Evolutionary conservation across 2,113 vertebrate genomes (phyloP), one percentile per base, ranked within the genome.

Genomic region (Phaethornis superciliosus): DNA sequence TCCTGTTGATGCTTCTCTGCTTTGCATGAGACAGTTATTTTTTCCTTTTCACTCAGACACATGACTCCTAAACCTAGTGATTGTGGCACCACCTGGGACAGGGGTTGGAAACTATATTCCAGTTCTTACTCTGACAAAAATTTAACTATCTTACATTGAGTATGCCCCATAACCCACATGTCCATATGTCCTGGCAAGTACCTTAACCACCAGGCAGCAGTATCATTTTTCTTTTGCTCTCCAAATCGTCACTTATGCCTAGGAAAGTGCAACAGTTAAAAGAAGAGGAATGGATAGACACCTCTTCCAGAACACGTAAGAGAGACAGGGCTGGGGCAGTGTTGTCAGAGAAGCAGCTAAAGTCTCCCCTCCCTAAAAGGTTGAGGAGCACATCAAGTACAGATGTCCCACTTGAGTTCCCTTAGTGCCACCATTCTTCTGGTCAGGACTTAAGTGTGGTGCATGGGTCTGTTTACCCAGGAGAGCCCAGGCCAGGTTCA

Each of bases 11-110:
- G 60, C 13, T 46, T 65, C 93, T 67, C 90, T 90, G 85, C n/a
- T 95, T 96, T 96, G 80, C 90, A 95, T 92, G 51, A 74, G 32
- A 42, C n/a, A 64, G 40, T 10, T 84, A 67, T 96, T 84, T 47
- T 91, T 55, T 80, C 59, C 69, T 93, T 96, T 79, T 95, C 64
- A 54, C 68, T 85, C 33, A 83, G 67, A 23, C 85, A 82, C 78
- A 58, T 93, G 92, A 94, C 60, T 92, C 23, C 64, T 58, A 94
- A 92, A 83, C 10, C 32, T 51, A 74, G 37, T 2, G 4, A 71
- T 2, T 35, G 52, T 33, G 88, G 68, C 47, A 93, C 63, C 88
- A 95, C 71, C 90, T 95, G 94, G 76, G 69, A 64, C 44, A 67
- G 37, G 14, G 37, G 70, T 78, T 92, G 90, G 88, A 94, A 95